Evolutionary conservation across 2,797 vertebrate genomes (phyloP).

Genomic region (Bovichtus diacanthus): DNA sequence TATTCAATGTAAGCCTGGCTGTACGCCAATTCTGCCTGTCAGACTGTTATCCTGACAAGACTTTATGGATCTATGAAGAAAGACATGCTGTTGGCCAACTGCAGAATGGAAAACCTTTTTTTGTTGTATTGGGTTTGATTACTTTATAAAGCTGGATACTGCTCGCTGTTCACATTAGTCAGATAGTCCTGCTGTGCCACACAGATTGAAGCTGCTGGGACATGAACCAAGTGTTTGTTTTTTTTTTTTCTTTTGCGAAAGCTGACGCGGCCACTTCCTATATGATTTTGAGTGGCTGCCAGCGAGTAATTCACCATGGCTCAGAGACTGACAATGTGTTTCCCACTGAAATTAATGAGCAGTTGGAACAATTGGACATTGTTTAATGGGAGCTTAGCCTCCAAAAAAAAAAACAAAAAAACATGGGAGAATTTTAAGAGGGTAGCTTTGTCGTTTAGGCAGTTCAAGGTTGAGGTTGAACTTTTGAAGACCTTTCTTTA

Average conservation of each 20-base stretch:
- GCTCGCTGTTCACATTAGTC: slow-evolving; percentile 26
- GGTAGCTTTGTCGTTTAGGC: slow-evolving; percentile 2
- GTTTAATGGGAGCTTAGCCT: slow-evolving; percentile 48
- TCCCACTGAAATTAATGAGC: slow-evolving; percentile 60
- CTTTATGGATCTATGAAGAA: slow-evolving; percentile 16
- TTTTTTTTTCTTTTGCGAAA: no score
- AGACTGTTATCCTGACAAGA: slow-evolving; percentile 7
- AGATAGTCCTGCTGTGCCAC: slow-evolving; percentile 5
- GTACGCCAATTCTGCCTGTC: neutral
- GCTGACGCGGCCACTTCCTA: slow-evolving; percentile 48
- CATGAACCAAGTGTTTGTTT: slow-evolving; percentile 24
- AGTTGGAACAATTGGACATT: slow-evolving; percentile 55
- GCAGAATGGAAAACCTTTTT: slow-evolving; percentile 2
- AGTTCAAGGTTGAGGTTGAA: neutral
- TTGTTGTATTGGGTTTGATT: slow-evolving; percentile 10
- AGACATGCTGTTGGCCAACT: slow-evolving; percentile 7
- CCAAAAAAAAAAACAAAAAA: neutral
- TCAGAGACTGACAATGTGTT: slow-evolving; percentile 51
- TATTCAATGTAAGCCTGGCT: neutral
- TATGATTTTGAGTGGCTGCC: slow-evolving; percentile 55
- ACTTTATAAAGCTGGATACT: slow-evolving; percentile 18
- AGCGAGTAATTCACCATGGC: slow-evolving; percentile 56
- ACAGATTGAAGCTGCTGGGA: slow-evolving; percentile 39
- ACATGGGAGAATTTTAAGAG: neutral
- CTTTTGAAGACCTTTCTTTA: neutral